These are phyloP conservation scores for Acronicta leporina DNA, from an alignment of 2,888 invertebrate genomes.

Conservation along the genomic window DNA sequence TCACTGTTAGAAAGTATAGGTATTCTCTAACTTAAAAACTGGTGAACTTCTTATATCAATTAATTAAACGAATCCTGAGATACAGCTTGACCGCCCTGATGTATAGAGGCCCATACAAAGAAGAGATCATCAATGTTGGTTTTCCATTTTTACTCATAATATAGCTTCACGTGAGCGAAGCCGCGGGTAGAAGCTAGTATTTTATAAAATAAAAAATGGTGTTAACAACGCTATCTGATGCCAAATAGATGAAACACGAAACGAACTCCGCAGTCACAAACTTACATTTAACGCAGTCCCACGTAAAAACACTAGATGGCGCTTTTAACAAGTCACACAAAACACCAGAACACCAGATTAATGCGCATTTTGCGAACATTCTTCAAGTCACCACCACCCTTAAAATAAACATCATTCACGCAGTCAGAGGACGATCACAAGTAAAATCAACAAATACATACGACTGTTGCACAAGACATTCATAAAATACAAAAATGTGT, in stretches of 20 bases:
- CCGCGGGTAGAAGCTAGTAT: no score
- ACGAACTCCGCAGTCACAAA: background rate
- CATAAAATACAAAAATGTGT: constrained; percentile 6
- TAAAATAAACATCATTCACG: constrained; percentile 20
- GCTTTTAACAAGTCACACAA: constrained; percentile 37
- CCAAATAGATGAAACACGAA: constrained; percentile 23
- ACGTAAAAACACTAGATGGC: constrained; percentile 53
- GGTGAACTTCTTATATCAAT: no score
- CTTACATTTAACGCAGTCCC: constrained; percentile 18
- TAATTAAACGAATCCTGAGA: no score
- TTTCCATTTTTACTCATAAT: no score
- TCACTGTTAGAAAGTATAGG: no score
- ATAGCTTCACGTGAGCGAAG: no score
- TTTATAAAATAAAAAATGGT: background rate
- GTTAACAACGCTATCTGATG: constrained; percentile 53
- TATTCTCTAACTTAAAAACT: no score
- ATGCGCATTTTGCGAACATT: constrained; percentile 20
- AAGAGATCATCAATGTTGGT: no score
- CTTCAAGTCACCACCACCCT: background rate
- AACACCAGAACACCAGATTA: background rate
- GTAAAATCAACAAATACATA: constrained; percentile 21
- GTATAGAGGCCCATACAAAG: no score
- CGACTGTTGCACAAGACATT: constrained; percentile 9
- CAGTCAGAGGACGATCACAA: constrained; percentile 35
- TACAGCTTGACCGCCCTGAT: no score